Conservation (phyloP, 2,888 invertebrate species). For the Ligdia adustata region DNA sequence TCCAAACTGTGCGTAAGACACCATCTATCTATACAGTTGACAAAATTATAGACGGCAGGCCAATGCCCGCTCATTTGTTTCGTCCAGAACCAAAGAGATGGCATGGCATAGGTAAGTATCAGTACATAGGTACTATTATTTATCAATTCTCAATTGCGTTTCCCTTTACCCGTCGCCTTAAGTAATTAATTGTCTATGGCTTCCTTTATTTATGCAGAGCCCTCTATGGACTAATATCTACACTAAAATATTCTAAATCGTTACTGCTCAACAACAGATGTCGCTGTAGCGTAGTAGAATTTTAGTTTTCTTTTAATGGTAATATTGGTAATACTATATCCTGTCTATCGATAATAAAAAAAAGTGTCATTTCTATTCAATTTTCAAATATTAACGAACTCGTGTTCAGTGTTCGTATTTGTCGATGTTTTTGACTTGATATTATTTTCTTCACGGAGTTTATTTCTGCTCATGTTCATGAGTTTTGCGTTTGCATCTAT, state of each 20-base stretch:
- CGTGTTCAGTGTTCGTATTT: neutral
- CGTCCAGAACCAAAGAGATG: too few relatives aligned
- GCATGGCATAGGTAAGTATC: too few relatives aligned
- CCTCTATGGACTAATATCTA: neutral
- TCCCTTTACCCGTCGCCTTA: too few relatives aligned
- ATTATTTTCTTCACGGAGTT: constrained; percentile 1
- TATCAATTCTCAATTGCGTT: too few relatives aligned
- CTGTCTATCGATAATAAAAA: neutral
- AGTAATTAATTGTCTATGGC: too few relatives aligned
- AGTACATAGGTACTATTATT: too few relatives aligned
- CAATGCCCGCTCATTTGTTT: too few relatives aligned
- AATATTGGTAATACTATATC: neutral
- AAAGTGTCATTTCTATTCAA: neutral
- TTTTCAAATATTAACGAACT: constrained; percentile 10
- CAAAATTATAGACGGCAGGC: too few relatives aligned
- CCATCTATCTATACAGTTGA: too few relatives aligned
- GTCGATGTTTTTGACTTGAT: constrained; percentile 11
- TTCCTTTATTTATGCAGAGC: too few relatives aligned
- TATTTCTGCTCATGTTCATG: constrained; percentile 8
- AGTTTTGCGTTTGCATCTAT: constrained; percentile 13
- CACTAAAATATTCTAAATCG: neutral
- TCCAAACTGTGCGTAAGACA: too few relatives aligned
- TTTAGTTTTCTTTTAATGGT: neutral
- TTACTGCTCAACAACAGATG: neutral
- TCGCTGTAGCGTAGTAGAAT: neutral